These are phyloP conservation scores for Athene cunicularia DNA, from an alignment of 2,113 vertebrate species.

Conservation along the genomic window DNA sequence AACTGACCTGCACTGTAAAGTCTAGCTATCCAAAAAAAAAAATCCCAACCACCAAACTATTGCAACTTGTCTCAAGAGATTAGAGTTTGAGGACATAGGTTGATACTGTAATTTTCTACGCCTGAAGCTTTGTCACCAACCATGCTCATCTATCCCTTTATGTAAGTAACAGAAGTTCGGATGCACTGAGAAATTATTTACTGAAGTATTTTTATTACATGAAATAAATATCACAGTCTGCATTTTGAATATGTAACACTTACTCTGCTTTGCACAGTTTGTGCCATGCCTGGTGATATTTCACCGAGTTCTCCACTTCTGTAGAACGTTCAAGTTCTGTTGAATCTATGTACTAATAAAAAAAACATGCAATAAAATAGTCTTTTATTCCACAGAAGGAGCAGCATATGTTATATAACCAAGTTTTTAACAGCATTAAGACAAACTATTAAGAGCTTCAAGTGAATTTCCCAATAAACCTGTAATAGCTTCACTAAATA, in stretches of 20 bases:
- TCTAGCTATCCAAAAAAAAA: not conserved
- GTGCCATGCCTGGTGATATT: conserved; percentile 82
- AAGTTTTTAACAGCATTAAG: not conserved
- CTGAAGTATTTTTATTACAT: not conserved
- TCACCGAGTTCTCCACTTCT: conserved; percentile 76
- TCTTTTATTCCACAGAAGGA: not conserved
- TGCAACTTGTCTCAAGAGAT: not conserved
- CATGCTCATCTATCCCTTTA: not conserved
- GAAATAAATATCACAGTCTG: not conserved
- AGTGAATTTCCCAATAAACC: not conserved
- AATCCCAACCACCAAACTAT: not conserved
- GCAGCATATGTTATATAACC: not conserved
- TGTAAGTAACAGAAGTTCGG: not conserved
- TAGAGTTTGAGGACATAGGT: not conserved
- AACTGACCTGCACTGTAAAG: not conserved
- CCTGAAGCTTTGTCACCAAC: not conserved
- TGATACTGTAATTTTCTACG: not conserved
- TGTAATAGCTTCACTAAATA: not conserved
- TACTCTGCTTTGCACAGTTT: conserved; percentile 83
- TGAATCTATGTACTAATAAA: conserved; percentile 80
- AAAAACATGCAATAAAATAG: not conserved
- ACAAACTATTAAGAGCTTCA: not conserved
- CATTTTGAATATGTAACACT: conserved; percentile 46
- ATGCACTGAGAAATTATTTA: not conserved
- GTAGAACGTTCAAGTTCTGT: conserved; percentile 74